These are phyloP conservation scores for Porites divaricata DNA, from an alignment of 92 coral and sea anemone species.

Conservation along the genomic window DNA sequence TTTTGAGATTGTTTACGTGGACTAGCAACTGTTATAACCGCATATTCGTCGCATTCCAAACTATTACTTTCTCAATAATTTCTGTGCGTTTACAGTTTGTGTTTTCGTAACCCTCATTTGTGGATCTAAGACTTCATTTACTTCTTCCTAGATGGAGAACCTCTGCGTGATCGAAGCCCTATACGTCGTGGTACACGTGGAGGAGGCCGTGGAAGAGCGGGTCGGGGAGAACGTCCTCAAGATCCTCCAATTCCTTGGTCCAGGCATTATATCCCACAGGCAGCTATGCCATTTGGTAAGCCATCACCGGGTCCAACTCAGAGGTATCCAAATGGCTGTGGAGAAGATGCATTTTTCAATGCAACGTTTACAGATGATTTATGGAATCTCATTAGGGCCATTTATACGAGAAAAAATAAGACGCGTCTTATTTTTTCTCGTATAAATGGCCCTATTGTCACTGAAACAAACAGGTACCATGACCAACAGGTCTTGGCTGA, in stretches of 20 bases:
- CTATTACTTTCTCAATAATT: neutral
- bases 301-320: conserved; percentile 56
- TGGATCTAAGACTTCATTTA: too few species aligned
- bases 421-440: too few species aligned
- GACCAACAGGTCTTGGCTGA: conserved; percentile 33
- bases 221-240: conserved; percentile 21
- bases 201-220: neutral
- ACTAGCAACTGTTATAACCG: neutral
- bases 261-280: conserved; percentile 3
- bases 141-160: neutral
- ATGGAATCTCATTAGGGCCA: conserved; percentile 46
- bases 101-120: too few species aligned
- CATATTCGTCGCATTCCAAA: neutral
- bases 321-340: conserved; percentile 27
- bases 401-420: too few species aligned
- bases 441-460: too few species aligned
- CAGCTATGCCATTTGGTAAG: conserved; percentile 25
- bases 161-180: conserved; percentile 9
- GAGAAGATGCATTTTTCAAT: conserved; percentile 38
- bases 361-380: conserved; percentile 42
- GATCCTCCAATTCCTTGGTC: conserved; percentile 34
- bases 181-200: conserved; percentile 16
- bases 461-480: conserved; percentile 61
- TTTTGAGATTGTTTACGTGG: conserved; percentile 21
- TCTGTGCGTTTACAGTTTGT: neutral